Base-by-base conservation (phyloP, 2,888 invertebrate species). In the Pyralis farinalis region DNA sequence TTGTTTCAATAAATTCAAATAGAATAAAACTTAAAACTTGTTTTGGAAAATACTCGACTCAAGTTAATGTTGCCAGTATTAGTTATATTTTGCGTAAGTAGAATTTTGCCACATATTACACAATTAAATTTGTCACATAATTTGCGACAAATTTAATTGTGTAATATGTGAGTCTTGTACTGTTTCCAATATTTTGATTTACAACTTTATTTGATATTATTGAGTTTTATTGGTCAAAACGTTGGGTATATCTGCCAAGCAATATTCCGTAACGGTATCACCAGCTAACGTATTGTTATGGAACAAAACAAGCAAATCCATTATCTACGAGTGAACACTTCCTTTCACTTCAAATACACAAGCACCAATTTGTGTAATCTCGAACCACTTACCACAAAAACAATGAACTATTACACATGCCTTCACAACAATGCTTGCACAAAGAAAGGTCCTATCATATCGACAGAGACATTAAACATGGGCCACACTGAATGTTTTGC, bases 261-360 rank as follows among this genome's bases (percentile, higher is more conserved):
- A 25, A 25, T 25, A 25, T 25, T 7, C 3, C 25, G n/a, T 12
- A 31, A 31, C 8, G 12, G 31, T 12, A 31, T 33, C 38, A 35
- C 28, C 16, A 30, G 28, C 35, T 34, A 11, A 16, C 41, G 33
- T 63, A 70, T 70, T 74, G 69, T 73, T 65, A 16, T 55, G 66
- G 55, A 73, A 69, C 65, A 72, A 70, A 65, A 69, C 68, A 68
- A 66, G 62, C 55, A 53, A 61, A 55, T 49, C 64, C 64, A 68
- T 69, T 75, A 71, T 64, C 60, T 65, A 57, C 58, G 67, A 72
- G 67, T 64, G 62, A 65, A 71, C 60, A 69, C 61, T 75, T 72
- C 77, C 80, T 78, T 80, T 82, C 78, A 75, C 81, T 76, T 66
- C 64, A 65, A 72, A 70, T 69, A 69, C 56, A 70, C 66, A 62